A percentile compares a stretch with the other conserved stretches of the same genome.
phyloP scores from a whole-genome alignment of 2,113 vertebrate species.

The Siphamia tubifer region DNA sequence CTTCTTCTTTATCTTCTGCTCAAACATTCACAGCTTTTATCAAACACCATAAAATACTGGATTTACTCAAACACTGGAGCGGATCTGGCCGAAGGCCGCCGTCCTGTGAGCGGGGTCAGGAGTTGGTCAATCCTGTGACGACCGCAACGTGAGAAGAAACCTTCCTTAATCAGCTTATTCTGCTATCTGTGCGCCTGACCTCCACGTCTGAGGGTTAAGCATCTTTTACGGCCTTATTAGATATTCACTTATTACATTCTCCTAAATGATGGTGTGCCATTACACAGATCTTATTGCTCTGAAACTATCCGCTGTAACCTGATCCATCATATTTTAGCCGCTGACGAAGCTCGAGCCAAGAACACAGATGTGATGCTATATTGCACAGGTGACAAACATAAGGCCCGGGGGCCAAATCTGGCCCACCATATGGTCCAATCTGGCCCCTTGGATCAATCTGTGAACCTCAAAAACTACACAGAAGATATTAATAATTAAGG shows the following conservation, averaged over 20 bases:
- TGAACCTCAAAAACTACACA: too few species aligned
- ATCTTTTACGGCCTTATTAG: slow-evolving; percentile 72
- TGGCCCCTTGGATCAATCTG: too few species aligned
- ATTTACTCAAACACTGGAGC: slow-evolving; percentile 51
- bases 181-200: slow-evolving; percentile 54
- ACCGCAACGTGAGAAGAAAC: slow-evolving; percentile 64
- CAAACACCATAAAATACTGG: slow-evolving; percentile 43
- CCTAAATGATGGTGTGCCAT: slow-evolving; percentile 72
- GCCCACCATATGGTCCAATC: too few species aligned
- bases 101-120: slow-evolving; percentile 52
- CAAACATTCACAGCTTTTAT: slow-evolving; percentile 41
- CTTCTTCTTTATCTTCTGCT: slow-evolving; percentile 40
- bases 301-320: slow-evolving; percentile 54
- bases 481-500: too few species aligned
- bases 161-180: slow-evolving; percentile 62
- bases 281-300: slow-evolving; percentile 61
- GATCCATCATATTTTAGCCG: slow-evolving; percentile 45
- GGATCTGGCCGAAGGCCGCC: slow-evolving; percentile 8
- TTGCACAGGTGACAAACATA: too few species aligned
- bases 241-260: slow-evolving; percentile 75
- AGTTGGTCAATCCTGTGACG: slow-evolving; percentile 63
- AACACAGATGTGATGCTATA: slow-evolving; percentile 51
- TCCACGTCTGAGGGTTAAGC: slow-evolving; percentile 58
- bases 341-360: slow-evolving; percentile 62
- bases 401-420: too few species aligned